Evolutionary conservation across 2,888 invertebrate species (phyloP), one percentile per base, ranked within the genome.

Genomic region (Rutpela maculata): DNA sequence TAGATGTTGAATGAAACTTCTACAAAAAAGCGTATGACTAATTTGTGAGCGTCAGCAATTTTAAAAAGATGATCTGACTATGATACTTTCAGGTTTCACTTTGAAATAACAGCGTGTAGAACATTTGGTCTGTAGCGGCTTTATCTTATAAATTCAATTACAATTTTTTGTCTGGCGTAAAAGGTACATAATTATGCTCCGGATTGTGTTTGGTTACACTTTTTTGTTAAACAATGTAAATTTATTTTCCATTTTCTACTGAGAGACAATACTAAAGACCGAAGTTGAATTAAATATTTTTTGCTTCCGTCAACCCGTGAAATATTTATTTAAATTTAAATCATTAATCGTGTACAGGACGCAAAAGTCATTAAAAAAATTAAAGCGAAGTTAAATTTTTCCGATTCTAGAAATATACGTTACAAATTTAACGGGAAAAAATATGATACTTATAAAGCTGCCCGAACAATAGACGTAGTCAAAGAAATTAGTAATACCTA

Each of bases 51-150:
- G 72, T 72, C 72, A 72, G 72, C 72, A 72, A 72, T 55, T 72
- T 72, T 72, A 50, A 63, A 65, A 63, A 72, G 72, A 72, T 72
- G 72, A 72, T 72, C 59, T 26, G 70, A 55, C 63, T 63, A 55
- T 72, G 72, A 72, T 72, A 73, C 73, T 71, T 75, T 74, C 71
- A 74, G 57, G 73, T 78, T 80, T 77, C 75, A 79, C 63, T 66
- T 76, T 81, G 56, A 74, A 70, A 57, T 82, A 77, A 72, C 81
- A 81, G 81, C 78, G 75, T 55, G 59, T 69, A 55, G 67, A 72
- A 73, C 73, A 69, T 70, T 80, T 35, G 60, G 77, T 76, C 78
- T 68, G 73, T 74, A 80, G 76, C 78, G 80, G 78, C 78, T 78
- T 75, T 66, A 70, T 78, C 75, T 67, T 74, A 62, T 62, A 68